These are phyloP conservation scores for Poeciliopsis infans DNA, from an alignment of 2,797 vertebrate genomes.

Conservation along the genomic window DNA sequence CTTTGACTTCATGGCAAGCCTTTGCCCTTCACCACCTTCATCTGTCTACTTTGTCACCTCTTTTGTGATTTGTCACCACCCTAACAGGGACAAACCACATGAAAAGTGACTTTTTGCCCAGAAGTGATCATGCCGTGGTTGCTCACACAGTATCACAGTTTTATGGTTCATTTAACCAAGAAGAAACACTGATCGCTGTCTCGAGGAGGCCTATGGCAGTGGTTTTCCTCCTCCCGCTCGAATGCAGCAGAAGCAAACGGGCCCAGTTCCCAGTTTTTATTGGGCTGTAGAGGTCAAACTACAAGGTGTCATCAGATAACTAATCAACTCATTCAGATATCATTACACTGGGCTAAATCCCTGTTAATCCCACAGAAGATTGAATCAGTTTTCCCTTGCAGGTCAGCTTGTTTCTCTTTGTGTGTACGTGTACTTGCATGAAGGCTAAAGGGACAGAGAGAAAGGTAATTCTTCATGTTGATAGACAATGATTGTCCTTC, in stretches of 20 bases:
- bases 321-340: conserved; percentile 79
- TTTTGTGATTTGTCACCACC: conserved; percentile 32
- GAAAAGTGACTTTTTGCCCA: conserved; percentile 43
- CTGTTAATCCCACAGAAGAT: conserved; percentile 77
- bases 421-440: conserved; percentile 51
- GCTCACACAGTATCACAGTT: conserved; percentile 49
- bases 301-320: conserved; percentile 74
- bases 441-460: conserved; percentile 50
- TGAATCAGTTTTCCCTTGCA: conserved; percentile 73
- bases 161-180: conserved; percentile 47
- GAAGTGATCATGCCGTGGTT: conserved; percentile 35
- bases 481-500: conserved; percentile 80
- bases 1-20: conserved; percentile 2
- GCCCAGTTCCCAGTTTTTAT: conserved; percentile 57
- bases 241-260: conserved; percentile 31
- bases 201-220: conserved; percentile 26
- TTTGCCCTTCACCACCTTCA: conserved; percentile 37
- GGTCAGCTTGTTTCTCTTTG: conserved; percentile 59
- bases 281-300: conserved; percentile 72
- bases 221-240: conserved; percentile 22
- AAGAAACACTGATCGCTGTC: conserved; percentile 22
- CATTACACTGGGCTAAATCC: conserved; percentile 78
- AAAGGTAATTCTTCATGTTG: conserved; percentile 77
- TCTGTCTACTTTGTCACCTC: conserved; percentile 18
- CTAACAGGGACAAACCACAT: conserved; percentile 36